These are phyloP conservation scores for Nothoprocta perdicaria DNA, from an alignment of 2,113 vertebrate species.

Conservation along the genomic window DNA sequence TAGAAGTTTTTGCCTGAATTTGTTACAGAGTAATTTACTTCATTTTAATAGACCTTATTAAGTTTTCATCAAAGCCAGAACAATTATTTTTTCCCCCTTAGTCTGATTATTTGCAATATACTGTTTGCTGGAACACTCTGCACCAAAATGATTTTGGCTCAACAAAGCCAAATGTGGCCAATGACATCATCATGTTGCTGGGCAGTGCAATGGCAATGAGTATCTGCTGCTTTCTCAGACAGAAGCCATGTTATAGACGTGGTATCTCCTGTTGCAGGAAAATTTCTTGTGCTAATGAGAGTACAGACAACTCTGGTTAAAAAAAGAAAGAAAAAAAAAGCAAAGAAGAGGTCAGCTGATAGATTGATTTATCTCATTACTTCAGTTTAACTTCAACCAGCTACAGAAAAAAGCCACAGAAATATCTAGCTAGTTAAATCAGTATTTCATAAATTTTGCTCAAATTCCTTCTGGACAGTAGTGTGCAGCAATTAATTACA, in stretches of 20 bases:
- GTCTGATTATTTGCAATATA: neutral
- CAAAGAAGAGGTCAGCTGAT: too few species aligned
- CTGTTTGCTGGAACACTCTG: neutral
- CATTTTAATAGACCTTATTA: neutral
- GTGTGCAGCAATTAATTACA: neutral
- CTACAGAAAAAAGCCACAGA: neutral
- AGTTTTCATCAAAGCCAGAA: neutral
- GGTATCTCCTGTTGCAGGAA: neutral
- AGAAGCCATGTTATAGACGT: neutral
- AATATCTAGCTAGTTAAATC: neutral
- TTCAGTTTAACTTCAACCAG: neutral
- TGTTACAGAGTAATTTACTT: neutral
- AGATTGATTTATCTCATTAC: fast-evolving
- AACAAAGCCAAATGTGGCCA: neutral
- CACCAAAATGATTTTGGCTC: neutral
- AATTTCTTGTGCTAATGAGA: neutral
- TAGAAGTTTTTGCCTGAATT: neutral
- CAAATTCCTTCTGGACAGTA: neutral
- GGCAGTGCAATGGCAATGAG: neutral
- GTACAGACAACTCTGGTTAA: too few species aligned
- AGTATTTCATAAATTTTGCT: neutral
- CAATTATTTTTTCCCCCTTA: neutral
- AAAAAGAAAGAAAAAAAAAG: neutral
- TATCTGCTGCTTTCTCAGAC: neutral
- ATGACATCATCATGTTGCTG: neutral